Evolutionary conservation across 2,113 vertebrate genomes (phyloP), one percentile per base, ranked within the genome.

Genomic region (Phalacrocorax aristotelis): DNA sequence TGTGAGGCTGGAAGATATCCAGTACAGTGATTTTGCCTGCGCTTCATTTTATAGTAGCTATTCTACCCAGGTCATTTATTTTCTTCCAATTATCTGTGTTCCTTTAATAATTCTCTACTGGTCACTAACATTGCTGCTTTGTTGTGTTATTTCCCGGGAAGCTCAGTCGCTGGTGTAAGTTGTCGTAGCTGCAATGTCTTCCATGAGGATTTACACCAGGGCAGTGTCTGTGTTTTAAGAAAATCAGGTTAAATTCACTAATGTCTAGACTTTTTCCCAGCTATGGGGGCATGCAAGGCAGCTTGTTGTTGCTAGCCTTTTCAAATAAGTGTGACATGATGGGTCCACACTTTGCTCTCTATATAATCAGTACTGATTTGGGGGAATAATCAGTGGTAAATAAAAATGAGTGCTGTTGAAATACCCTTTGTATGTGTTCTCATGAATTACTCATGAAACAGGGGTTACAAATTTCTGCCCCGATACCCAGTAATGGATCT

Each of bases 381-480:
- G 68, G 65, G 52, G 44, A 92, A 83, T 94, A 96, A 94, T 96
- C 93, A 96, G 94, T 84, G 85, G 68, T 92, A 96, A 96, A 97
- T 91, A 97, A 90, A 93, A 97, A 92, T 87, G 69, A 96, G 54
- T 75, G 69, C 36, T 90, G 76, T 85, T 95, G 71, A 95, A 97
- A 97, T 71, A 95, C 64, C 64, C 76, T 96, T 97, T 96, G 95
- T 95, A 68, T 87, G 87, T 86, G 42, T 90, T 93, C 91, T 94
- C 84, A 95, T 95, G 84, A 97, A 96, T 97, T 93, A 95, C 78
- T 88, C 78, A 95, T 96, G 79, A 94, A 96, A 95, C 19, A 70
- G 32, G 42, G 79, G 51, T 91, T 95, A 77, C 46, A 91, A 74
- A 94, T 95, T 80, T 92, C 82, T 87, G 58, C 42, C 32, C 87